Evolutionary conservation across 2,888 invertebrate species (phyloP).

Genomic region (Ecliptopera silaceata): DNA sequence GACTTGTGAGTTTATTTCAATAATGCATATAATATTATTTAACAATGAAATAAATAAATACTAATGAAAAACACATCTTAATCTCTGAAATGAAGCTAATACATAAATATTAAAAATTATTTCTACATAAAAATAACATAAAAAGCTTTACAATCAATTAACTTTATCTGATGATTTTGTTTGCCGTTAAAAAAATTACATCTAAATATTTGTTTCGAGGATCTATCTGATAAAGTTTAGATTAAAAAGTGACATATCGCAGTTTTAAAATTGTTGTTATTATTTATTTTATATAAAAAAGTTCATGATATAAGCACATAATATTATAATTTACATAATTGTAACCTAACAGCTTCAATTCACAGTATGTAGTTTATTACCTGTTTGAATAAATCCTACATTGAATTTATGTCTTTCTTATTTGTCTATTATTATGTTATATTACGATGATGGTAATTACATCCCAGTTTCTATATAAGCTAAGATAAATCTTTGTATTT

Average conservation of each 20-base stretch:
- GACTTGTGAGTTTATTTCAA: constrained; percentile 9
- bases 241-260: not conserved
- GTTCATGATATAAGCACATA: too few species aligned
- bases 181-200: too few species aligned
- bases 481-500: not conserved
- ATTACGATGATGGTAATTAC: not conserved
- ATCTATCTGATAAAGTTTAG: not conserved
- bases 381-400: constrained; percentile 1
- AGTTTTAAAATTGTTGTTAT: not conserved
- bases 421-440: not conserved
- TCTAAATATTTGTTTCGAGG: not conserved
- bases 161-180: too few species aligned
- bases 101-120: not conserved
- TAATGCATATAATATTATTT: constrained; percentile 10
- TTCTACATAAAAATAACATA: constrained; percentile 10
- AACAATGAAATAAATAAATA: constrained; percentile 21
- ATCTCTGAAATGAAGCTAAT: constrained; percentile 13
- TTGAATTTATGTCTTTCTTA: not conserved
- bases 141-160: constrained; percentile 4
- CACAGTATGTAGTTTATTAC: constrained; percentile 7
- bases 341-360: not conserved
- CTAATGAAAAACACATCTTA: constrained; percentile 4
- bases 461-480: constrained; percentile 2
- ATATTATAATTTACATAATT: not conserved
- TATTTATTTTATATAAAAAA: too few species aligned